Base-by-base conservation (phyloP, 2,113 vertebrate genomes). In the Taxidea taxus region DNA sequence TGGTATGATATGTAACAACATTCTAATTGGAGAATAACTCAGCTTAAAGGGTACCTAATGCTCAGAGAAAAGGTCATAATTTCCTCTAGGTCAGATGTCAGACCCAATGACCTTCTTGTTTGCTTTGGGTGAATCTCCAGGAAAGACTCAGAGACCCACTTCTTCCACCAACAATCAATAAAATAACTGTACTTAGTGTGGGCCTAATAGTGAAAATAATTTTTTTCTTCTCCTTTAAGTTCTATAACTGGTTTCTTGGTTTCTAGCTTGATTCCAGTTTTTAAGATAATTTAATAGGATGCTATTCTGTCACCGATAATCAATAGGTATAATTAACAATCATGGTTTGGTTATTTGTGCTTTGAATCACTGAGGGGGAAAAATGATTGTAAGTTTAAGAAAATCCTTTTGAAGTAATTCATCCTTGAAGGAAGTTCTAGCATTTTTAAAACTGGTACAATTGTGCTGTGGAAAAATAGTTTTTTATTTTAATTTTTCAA, bases 61-160 rank as follows among this genome's bases (percentile, higher is more conserved):
- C 56, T 97, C 47, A 51, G 47, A 49, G n/a, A 89, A 87, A 87
- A 85, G 68, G 87, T 58, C 70, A 88, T 97, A 58, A 8, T 95
- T 96, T 98, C 84, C 54, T 83, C 86, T 91, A 93, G 60, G 81
- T 96, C 80, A 96, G 81, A 92, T 77, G 64, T 62, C 75, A 97
- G 95, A 97, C 56, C 34, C 70, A 92, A 96, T 56, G 72, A 54
- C 34, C 54, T 31, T 95, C 62, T 87, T 95, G 2, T 80, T 97
- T 88, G 87, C 49, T 80, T 97, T 87, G 21, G 11, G 18, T 1
- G 6, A 97, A 97, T 81, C 42, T 88, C 96, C 8, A 91, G 66
- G 39, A 93, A 96, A 97, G 90, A 42, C 85, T 98, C 58, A 92
- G 21, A 96, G 37, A 97, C 70, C 86, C 10, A 94, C 93, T 96